Conservation (phyloP, 1,140 invertebrate genomes). For the Apis dorsata region DNA sequence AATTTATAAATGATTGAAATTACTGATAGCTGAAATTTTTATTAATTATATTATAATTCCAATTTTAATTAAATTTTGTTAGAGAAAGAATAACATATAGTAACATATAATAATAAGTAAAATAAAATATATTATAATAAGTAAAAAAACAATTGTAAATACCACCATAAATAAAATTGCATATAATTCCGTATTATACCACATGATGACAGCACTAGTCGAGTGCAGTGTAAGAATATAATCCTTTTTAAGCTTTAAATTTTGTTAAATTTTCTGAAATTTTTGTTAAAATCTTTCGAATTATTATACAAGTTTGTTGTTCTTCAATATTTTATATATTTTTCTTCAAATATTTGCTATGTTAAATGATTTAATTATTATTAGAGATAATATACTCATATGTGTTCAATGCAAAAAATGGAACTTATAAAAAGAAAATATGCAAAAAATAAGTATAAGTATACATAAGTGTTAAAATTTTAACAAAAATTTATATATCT, state of each 20-base stretch:
- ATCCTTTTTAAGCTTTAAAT: too few relatives aligned
- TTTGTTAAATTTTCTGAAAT: background rate
- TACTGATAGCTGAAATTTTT: background rate
- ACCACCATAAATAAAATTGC: background rate
- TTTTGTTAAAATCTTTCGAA: background rate
- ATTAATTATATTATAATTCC: background rate
- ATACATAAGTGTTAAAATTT: too few relatives aligned
- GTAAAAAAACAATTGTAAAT: too few relatives aligned
- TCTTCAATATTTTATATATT: background rate
- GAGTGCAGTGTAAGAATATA: too few relatives aligned
- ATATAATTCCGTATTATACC: background rate
- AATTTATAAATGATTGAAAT: background rate
- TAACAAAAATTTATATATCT: too few relatives aligned
- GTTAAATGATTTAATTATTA: background rate
- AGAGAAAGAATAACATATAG: background rate
- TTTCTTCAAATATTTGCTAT: background rate
- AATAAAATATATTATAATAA: background rate
- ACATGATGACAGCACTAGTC: background rate
- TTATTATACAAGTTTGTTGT: background rate
- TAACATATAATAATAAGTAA: too few relatives aligned
- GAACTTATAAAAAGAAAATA: too few relatives aligned
- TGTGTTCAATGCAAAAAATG: too few relatives aligned
- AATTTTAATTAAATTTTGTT: too few relatives aligned
- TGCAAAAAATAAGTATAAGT: too few relatives aligned
- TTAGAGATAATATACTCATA: too few relatives aligned